Conservation (phyloP, 92 coral and sea anemone genomes). For the Siderastrea siderea region DNA sequence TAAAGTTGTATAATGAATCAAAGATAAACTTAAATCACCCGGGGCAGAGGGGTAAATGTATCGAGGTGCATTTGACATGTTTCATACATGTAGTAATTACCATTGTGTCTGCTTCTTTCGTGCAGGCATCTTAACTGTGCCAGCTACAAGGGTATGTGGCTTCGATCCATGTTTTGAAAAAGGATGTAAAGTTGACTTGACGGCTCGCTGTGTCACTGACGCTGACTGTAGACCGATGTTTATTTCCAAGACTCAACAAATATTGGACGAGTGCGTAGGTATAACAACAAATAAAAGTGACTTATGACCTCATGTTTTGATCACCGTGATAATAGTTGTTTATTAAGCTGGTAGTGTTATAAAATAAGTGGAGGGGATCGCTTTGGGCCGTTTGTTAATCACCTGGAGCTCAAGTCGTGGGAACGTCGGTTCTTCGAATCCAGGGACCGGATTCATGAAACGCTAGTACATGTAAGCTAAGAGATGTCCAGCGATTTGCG, state of each 20-base stretch:
- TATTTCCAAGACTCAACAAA: constrained; percentile 64
- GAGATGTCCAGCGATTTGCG: too few species aligned
- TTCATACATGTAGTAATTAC: background rate
- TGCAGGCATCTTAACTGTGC: constrained; percentile 29
- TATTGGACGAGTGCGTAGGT: constrained; percentile 87
- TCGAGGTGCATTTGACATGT: background rate
- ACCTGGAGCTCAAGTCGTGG: too few species aligned
- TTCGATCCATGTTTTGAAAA: constrained; percentile 85
- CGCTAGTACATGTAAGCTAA: too few species aligned
- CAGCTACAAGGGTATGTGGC: constrained; percentile 62
- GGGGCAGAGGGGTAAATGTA: too few species aligned
- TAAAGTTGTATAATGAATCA: too few species aligned
- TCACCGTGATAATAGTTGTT: background rate
- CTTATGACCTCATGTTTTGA: background rate
- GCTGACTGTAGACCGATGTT: constrained; percentile 82
- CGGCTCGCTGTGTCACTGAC: constrained; percentile 86
- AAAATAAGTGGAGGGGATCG: too few species aligned
- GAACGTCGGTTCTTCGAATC: too few species aligned
- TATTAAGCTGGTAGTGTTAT: too few species aligned
- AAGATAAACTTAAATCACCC: too few species aligned
- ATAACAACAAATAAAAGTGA: constrained; percentile 2
- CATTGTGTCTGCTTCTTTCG: background rate
- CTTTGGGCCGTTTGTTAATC: too few species aligned
- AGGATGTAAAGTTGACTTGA: constrained; percentile 69
- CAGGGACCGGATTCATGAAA: too few species aligned